Conservation (phyloP, 2,888 invertebrate genomes). For the Deilephila elpenor region DNA sequence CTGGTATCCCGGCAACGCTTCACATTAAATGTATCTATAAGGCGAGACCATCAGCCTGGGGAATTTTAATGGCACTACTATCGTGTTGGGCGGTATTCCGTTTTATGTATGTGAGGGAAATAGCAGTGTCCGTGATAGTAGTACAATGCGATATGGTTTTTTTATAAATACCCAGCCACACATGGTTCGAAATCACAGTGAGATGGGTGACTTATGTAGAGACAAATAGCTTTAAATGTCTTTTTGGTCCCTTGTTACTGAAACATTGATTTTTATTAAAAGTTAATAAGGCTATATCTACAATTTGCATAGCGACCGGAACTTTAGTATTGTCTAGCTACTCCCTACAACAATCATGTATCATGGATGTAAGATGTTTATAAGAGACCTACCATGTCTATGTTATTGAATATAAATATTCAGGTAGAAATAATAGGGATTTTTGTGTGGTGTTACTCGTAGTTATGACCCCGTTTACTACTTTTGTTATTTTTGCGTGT, state of each 20-base stretch:
- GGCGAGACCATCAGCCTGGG: not conserved
- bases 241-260: too few relatives aligned
- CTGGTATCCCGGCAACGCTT: not conserved
- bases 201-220: too few relatives aligned
- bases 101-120: not conserved
- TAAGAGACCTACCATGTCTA: too few relatives aligned
- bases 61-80: conserved; percentile 20
- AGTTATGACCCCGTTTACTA: not conserved
- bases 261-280: too few relatives aligned
- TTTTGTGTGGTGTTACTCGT: not conserved
- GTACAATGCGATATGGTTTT: not conserved
- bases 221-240: too few relatives aligned
- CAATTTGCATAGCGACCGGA: too few relatives aligned
- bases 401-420: not conserved
- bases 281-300: too few relatives aligned
- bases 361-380: too few relatives aligned
- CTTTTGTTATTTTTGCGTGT: conserved; percentile 4
- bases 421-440: not conserved
- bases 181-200: too few relatives aligned
- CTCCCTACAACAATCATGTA: too few relatives aligned
- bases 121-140: not conserved
- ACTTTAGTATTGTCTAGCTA: too few relatives aligned
- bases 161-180: too few relatives aligned
- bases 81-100: not conserved
- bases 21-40: not conserved